Evolutionary conservation across 2,797 vertebrate species (phyloP).

Genomic region (Galagoides demidoff): DNA sequence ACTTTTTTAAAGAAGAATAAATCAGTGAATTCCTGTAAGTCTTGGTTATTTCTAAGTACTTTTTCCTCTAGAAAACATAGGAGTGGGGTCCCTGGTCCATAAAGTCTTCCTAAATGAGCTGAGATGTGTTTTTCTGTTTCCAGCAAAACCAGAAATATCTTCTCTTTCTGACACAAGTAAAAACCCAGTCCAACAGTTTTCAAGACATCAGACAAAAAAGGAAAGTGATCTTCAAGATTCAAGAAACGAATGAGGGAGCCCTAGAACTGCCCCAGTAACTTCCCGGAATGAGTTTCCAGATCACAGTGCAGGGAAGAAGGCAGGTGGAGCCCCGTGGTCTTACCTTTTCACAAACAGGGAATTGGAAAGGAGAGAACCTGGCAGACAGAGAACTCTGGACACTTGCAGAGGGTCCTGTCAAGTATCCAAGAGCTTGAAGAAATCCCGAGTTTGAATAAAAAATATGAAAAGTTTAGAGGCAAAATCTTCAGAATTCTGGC

Average conservation of each 20-base stretch:
- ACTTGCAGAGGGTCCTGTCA: background rate
- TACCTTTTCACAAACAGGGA: background rate
- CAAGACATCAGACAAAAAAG: background rate
- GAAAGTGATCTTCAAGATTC: background rate
- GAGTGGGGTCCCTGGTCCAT: background rate
- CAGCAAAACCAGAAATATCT: background rate
- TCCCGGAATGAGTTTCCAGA: background rate
- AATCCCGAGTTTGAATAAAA: no score
- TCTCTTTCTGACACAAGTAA: background rate
- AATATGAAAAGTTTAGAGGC: background rate
- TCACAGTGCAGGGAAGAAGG: background rate
- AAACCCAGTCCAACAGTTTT: background rate
- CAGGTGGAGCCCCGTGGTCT: background rate
- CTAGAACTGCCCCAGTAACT: no score
- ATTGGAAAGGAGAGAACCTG: background rate
- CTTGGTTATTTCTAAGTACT: background rate
- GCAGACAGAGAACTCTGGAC: background rate
- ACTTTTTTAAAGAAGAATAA: background rate
- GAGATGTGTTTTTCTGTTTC: background rate
- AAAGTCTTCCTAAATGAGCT: background rate
- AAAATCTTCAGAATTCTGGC: background rate
- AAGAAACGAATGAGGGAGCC: background rate
- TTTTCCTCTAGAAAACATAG: constrained; percentile 9
- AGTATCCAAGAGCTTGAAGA: no score
- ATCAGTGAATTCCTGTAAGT: background rate